Base-by-base conservation (phyloP, 2,113 vertebrate species). In the Tretioscincus oriximinensis region DNA sequence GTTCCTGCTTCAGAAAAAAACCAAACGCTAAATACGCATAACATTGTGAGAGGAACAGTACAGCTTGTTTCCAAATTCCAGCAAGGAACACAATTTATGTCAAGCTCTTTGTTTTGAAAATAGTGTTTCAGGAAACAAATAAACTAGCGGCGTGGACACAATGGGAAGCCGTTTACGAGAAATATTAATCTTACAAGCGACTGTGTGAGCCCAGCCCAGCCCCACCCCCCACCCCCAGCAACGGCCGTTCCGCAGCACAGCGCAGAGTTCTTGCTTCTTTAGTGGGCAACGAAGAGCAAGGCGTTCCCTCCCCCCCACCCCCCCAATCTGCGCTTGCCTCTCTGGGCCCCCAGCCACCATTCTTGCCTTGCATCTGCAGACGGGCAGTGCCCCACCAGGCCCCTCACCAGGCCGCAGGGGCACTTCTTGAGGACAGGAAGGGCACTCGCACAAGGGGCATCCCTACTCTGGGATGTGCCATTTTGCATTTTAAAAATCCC, bases 51-150 rank as follows among this genome's bases (percentile, higher is more conserved):
- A 51, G 81, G 54, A 86, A 85, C 88, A 87, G 87, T 35, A 91
- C 91, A 85, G 80, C 67, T 85, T 89, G 88, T 88, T 88, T 90
- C 88, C 68, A 85, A 88, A 88, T 88, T 88, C 86, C 89, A 85
- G 76, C 76, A 81, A 81, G 87, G 85, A 87, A 90, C 87, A 88
- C 49, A 83, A 83, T 88, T 91, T 90, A 75, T 84, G 81, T 81
- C 83, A 82, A 84, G 83, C 86, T 87, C 87, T 89, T 69, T 88
- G 86, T 86, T 86, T 78, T 41, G 82, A 85, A 88, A 91, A 91
- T 81, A 88, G 31, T 64, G 47, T 82, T 29, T 79, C 88, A 88
- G 83, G 88, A 92, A 90, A 91, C 83, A 87, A 90, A 91, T 86
- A 78, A 1, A 0, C 73, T 88, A 84, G 54, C 67, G 76, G 54